Percentiles rank a stretch among this genome's conserved stretches.
These are phyloP conservation scores for Sciurus carolinensis DNA, from an alignment of 2,797 vertebrate species.

Conservation along the genomic window DNA sequence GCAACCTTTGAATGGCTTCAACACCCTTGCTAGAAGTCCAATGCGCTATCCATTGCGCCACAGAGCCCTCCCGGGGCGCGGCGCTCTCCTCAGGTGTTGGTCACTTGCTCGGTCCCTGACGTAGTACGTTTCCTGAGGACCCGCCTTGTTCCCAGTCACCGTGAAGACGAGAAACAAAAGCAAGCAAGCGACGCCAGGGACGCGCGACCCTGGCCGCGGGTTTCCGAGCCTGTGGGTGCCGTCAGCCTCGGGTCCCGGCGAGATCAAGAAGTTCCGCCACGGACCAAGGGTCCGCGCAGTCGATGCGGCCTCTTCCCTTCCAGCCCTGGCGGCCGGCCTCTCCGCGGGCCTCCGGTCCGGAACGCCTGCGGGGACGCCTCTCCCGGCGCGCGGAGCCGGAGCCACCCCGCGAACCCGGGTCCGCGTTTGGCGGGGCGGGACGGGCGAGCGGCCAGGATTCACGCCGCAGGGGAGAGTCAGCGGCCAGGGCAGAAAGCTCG, in stretches of 20 bases:
- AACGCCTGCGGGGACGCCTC: too few species aligned
- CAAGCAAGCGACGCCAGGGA: background rate
- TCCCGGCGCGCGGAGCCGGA: too few species aligned
- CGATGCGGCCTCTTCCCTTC: background rate
- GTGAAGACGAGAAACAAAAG: background rate
- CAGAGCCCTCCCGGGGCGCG: background rate
- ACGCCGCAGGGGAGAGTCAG: background rate
- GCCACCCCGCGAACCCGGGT: too few species aligned
- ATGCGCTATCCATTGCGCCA: conserved; percentile 80
- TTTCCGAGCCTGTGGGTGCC: background rate
- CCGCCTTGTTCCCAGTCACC: too few species aligned
- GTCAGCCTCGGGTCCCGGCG: background rate
- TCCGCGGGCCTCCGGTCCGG: too few species aligned
- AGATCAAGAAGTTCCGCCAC: background rate
- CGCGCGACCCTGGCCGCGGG: fast-evolving
- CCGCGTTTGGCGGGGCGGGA: too few species aligned
- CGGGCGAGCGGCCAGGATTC: background rate
- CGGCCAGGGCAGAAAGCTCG: background rate
- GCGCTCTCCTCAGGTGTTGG: fast-evolving
- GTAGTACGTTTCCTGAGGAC: fast-evolving
- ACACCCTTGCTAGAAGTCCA: background rate
- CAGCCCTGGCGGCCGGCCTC: background rate
- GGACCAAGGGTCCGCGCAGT: background rate
- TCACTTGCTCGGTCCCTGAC: background rate
- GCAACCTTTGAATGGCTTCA: conserved; percentile 77